These are phyloP conservation scores for Miniopterus natalensis DNA, from an alignment of 2,113 vertebrate genomes.

Conservation along the genomic window DNA sequence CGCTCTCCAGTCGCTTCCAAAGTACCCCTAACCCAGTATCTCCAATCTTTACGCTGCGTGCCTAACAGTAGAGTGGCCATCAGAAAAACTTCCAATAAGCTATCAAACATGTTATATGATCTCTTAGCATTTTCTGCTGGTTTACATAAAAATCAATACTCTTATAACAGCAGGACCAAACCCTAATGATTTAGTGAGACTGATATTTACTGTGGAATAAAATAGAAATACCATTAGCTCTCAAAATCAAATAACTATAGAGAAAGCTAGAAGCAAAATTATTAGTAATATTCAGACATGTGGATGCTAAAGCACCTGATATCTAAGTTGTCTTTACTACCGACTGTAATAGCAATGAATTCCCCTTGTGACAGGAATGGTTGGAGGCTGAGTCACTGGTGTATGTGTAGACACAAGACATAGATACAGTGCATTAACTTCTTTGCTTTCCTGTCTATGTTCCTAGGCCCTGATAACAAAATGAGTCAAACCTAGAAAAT, in stretches of 20 bases:
- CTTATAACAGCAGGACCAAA: not conserved
- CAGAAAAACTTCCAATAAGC: slow-evolving; percentile 58
- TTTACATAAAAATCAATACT: slow-evolving; percentile 79
- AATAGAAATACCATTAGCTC: slow-evolving; percentile 37
- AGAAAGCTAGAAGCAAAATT: slow-evolving; percentile 50
- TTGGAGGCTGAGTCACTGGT: not conserved
- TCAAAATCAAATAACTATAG: slow-evolving; percentile 62
- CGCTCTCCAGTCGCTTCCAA: not conserved
- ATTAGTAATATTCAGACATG: not conserved
- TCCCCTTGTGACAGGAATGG: not conserved
- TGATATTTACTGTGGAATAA: slow-evolving; percentile 71
- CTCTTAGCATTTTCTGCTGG: slow-evolving; percentile 77
- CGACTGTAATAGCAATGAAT: not conserved
- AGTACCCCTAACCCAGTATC: not conserved
- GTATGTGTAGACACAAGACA: not conserved
- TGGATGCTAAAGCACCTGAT: not conserved
- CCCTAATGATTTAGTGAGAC: slow-evolving; percentile 71
- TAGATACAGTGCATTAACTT: not conserved
- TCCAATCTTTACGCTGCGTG: not conserved
- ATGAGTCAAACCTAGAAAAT: not conserved
- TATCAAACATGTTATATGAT: slow-evolving; percentile 68
- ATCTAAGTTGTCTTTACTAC: not conserved
- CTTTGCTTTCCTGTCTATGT: not conserved
- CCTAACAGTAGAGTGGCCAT: not conserved
- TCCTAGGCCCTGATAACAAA: not conserved